These are phyloP conservation scores for Temnothorax unifasciatus DNA, from an alignment of 2,888 invertebrate species.

Conservation along the genomic window DNA sequence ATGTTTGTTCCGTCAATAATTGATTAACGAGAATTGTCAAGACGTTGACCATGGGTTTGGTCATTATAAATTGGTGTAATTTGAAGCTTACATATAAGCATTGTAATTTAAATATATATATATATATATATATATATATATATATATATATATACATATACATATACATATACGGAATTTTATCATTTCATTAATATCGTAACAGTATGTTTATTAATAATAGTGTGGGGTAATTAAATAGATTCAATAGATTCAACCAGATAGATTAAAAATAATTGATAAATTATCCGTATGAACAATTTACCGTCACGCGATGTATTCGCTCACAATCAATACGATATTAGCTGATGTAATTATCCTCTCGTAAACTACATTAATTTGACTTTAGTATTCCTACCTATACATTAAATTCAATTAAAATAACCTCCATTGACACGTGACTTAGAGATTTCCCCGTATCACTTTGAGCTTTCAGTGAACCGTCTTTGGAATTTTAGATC, in stretches of 20 bases:
- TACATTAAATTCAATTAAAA: constrained; percentile 26
- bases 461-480: constrained; percentile 46
- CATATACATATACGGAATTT: neutral
- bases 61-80: no score
- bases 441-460: constrained; percentile 44
- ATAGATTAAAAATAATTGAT: constrained; percentile 43
- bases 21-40: no score
- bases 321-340: constrained; percentile 35
- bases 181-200: constrained; percentile 23
- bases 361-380: constrained; percentile 35
- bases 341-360: constrained; percentile 45
- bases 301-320: neutral
- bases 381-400: neutral
- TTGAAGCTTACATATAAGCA: no score
- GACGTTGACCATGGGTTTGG: no score
- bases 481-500: constrained; percentile 70
- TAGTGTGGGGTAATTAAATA: constrained; percentile 20
- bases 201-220: constrained; percentile 24
- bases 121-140: no score
- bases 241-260: neutral
- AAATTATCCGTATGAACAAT: constrained; percentile 17
- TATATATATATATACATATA: no score
- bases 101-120: no score
- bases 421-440: neutral
- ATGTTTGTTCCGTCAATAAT: no score